Evolutionary conservation across 2,113 vertebrate genomes (phyloP), one percentile per base, ranked within the genome.

Genomic region (Nannospalax galili): DNA sequence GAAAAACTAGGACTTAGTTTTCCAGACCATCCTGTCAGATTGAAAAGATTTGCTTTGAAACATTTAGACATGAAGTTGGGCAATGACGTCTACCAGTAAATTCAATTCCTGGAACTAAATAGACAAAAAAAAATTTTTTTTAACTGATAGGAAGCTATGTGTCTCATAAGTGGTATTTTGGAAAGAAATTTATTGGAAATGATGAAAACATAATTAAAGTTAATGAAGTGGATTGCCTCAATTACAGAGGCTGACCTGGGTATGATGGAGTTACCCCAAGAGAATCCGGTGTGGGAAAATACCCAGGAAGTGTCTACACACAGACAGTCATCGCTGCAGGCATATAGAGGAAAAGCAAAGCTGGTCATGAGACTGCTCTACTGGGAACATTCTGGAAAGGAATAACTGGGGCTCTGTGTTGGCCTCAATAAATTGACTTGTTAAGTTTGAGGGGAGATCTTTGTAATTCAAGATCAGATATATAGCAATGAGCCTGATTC

Each of bases 21-120:
- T 77, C 62, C 79, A 96, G 52, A 58, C 70, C 19, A 14, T 67
- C 3, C 0, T 11, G 42, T 75, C 87, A 75, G 62, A 87, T 28
- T 45, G 79, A 91, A 86, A 95, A 78, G 28, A 79, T 92, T 72
- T 81, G 48, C 24, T 75, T 93, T 96, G 94, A 93, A 92, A 95
- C 7, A 4, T 75, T 91, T 75, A 84, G 58, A 93, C 64, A 84
- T 88, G 17, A 88, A 70, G 40, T 96, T 96, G 90, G 65, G 94
- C 90, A 96, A 95, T 45, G 82, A 62, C 8, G 73, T 56, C 70
- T 69, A 9, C 96, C 73, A 94, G 67, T 88, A 97, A 97, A 96
- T 92, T 79, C 78, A 75, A 84, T 97, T 96, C 95, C 90, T 90
- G 94, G 89, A 96, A 97, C 52, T 56, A 96, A 93, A 88, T 15